A percentile compares a stretch with the other conserved stretches of the same genome.
Evolutionary conservation across 2,888 invertebrate genomes (phyloP).

Genomic region (Drosophila pseudotakahashii): DNA sequence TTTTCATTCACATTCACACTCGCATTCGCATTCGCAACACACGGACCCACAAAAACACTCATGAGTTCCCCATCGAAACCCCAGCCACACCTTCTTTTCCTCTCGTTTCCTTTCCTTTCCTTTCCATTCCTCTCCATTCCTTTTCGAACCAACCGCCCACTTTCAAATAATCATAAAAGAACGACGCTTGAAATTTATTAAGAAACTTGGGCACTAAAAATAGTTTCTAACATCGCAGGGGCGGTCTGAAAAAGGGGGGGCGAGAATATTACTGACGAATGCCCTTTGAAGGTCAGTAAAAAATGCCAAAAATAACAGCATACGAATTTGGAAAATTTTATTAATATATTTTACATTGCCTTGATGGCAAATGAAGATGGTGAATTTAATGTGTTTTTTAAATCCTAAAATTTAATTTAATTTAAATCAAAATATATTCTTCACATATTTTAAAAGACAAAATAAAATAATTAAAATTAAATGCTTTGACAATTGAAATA

Average conservation of each 20-base stretch:
- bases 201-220: conserved; percentile 52
- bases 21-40: neutral
- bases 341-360: neutral
- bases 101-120: too few relatives aligned
- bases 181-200: conserved; percentile 50
- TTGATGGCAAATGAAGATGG: neutral
- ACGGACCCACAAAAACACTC: conserved; percentile 9
- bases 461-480: too few relatives aligned
- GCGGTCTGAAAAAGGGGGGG: too few relatives aligned
- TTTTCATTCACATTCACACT: conserved; percentile 21
- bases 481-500: too few relatives aligned
- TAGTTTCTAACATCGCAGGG: conserved; percentile 32
- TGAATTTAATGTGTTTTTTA: too few relatives aligned
- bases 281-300: conserved; percentile 6
- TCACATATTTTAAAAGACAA: too few relatives aligned
- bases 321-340: neutral
- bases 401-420: too few relatives aligned
- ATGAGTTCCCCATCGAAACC: neutral
- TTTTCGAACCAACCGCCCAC: neutral
- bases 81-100: neutral
- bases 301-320: neutral
- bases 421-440: too few relatives aligned
- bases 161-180: conserved; percentile 49
- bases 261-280: neutral
- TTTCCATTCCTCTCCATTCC: too few relatives aligned